Base-by-base conservation (phyloP, 1,140 invertebrate species). In the Drosophila prosaltans region DNA sequence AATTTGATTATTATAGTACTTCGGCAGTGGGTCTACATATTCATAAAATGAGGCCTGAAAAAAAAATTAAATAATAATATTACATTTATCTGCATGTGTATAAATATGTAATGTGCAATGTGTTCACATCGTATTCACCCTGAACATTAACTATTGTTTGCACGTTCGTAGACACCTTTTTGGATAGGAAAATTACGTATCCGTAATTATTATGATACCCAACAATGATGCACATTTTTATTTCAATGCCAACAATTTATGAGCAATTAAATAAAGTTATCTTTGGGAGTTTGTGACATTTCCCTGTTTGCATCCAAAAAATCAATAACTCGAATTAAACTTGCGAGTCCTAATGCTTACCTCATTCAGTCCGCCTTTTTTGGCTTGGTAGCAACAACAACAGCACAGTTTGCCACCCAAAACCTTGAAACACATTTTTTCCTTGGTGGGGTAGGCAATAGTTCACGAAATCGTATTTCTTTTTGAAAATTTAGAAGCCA, bases 41-140 rank as follows among this genome's bases (percentile, higher is more conserved):
- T 92, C 90, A 60, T 91, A 91, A 69, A 74, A 91, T 10, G 89
- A 80, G 11, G 79, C 74, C 91, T 92, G 41, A 21, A 85, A 70
- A 16, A 16, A 16, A 16, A 16, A 16, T 16, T 16, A 16, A 16
- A 16, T 16, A 16, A 16, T 16, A 16, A 16, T 16, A 16, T 16
- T 16, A 16, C 16, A 16, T 16, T 16, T 16, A 16, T 21, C 61
- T 28, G 11, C 41, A 36, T 26, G 7, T 32, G 24, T 6, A n/a
- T 26, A n/a, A 21, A 16, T 39, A 60, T 2, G 11, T 30, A 51
- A 11, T 40, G 39, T 40, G 10, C 10, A 36, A 6, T 36, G 3
- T 7, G 6, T 5, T 6, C 3, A 6, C 3, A 36, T 36, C 3
- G 32, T 36, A 3, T 1, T 36, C 3, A 36, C 32, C 32, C 32